Evolutionary conservation across 1,140 invertebrate species (phyloP), one percentile per base, ranked within the genome.

Genomic region (Dinothrombium tinctorium): DNA sequence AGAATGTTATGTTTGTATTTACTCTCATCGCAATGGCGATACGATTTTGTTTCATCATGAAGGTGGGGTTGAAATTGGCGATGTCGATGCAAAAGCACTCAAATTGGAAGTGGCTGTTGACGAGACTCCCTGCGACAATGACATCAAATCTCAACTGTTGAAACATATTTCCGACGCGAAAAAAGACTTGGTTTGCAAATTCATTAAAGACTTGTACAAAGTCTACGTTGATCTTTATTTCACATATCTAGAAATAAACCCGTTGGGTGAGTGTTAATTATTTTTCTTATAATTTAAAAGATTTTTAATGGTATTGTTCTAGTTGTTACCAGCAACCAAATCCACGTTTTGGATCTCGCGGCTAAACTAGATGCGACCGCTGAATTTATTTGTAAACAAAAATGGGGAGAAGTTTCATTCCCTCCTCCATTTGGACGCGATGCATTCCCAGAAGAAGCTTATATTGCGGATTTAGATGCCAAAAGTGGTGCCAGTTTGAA

Each of bases 191-290:
- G 64, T 92, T 26, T 68, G 73, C 0, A 71, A 72, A 11, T 99
- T 98, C 57, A 75, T 98, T 33, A 56, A 67, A 35, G 65, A 73
- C 2, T 62, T 98, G 14, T 98, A 96, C 62, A 70, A 74, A 41
- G 62, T 81, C 0, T 99, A 90, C 59, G 75, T 79, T 12, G 74
- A 89, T 51, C 65, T 95, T 12, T 81, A 90, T 59, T 99, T 99
- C 61, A 98, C 94, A 2, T 99, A 99, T 57, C 63, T 99, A 61
- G 94, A 99, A 63, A 94, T 99, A 31, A 99, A 99, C 60, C 94
- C 94, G 0, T 63, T 99, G 25, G n/a, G n/a, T n/a, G n/a, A n/a
- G n/a, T n/a, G n/a, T n/a, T n/a, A n/a, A n/a, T n/a, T n/a, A n/a
- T n/a, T n/a, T n/a, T n/a, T n/a, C n/a, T n/a, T n/a, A n/a, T n/a